These are phyloP conservation scores for Sebastolobus altivelis DNA, from an alignment of 2,797 vertebrate species.

Conservation along the genomic window DNA sequence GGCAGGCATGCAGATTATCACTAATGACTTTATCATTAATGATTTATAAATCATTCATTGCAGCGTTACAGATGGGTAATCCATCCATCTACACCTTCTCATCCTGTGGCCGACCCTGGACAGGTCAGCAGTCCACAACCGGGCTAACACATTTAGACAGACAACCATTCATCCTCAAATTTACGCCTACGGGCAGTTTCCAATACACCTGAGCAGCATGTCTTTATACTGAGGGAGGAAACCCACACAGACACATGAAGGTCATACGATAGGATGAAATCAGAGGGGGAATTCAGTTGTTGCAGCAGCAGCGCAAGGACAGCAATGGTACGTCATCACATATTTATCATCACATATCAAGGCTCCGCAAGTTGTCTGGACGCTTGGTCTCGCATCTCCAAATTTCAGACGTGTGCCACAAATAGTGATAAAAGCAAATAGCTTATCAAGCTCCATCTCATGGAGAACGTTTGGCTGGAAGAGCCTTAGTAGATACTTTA, in stretches of 20 bases:
- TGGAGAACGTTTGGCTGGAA: neutral
- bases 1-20: neutral
- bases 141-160: neutral
- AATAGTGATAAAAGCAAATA: no score
- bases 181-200: neutral
- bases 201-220: constrained; percentile 10
- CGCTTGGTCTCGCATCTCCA: no score
- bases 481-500: neutral
- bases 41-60: constrained; percentile 23
- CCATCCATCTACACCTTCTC: constrained; percentile 11
- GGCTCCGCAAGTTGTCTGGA: neutral
- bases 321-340: neutral
- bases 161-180: constrained; percentile 7
- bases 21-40: constrained; percentile 29
- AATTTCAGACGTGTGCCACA: no score
- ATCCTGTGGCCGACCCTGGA: constrained; percentile 8
- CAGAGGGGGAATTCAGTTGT: neutral
- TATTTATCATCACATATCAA: neutral
- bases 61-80: neutral
- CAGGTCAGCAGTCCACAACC: neutral
- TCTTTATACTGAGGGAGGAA: neutral
- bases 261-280: neutral
- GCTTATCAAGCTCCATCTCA: neutral
- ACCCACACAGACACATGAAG: neutral
- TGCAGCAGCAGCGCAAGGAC: neutral